Conservation (phyloP, 2,113 vertebrate genomes). For the Hiodon tergisus region DNA sequence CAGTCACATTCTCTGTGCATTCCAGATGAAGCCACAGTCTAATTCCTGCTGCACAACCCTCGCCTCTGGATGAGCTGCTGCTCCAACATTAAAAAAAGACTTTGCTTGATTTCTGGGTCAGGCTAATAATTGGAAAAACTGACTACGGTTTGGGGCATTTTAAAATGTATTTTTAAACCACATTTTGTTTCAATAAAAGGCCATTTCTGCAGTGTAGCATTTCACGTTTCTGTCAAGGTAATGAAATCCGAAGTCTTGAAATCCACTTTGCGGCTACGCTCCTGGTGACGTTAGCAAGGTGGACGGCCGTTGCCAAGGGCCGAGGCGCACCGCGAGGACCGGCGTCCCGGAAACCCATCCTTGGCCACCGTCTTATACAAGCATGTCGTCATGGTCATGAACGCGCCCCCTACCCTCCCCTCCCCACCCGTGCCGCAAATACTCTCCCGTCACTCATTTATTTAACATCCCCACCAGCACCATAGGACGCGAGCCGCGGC, state of each 20-base stretch:
- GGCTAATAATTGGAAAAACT: slow-evolving; percentile 65
- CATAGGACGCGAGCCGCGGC: background rate
- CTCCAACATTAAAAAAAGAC: slow-evolving; percentile 51
- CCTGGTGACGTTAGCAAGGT: slow-evolving; percentile 44
- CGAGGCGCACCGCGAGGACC: too few relatives aligned
- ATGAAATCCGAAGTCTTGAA: slow-evolving; percentile 47
- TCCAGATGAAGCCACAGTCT: background rate
- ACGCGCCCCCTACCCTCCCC: background rate
- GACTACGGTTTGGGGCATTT: slow-evolving; percentile 40
- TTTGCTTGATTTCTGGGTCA: slow-evolving; percentile 60
- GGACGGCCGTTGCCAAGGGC: slow-evolving; percentile 30
- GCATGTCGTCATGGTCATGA: too few relatives aligned
- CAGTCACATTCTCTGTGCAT: too few relatives aligned
- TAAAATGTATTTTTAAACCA: slow-evolving; percentile 36
- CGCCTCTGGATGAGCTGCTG: slow-evolving; percentile 24
- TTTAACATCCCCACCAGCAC: background rate
- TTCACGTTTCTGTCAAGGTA: slow-evolving; percentile 53
- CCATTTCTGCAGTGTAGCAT: slow-evolving; percentile 53
- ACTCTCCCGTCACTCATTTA: slow-evolving; percentile 4
- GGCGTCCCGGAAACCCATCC: too few relatives aligned
- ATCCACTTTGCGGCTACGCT: slow-evolving; percentile 41
- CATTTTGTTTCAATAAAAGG: slow-evolving; percentile 53
- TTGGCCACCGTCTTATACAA: too few relatives aligned
- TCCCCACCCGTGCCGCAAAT: background rate
- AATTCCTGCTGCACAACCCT: background rate